These are phyloP conservation scores for Lutjanus erythropterus DNA, from an alignment of 2,113 vertebrate genomes.

Conservation along the genomic window DNA sequence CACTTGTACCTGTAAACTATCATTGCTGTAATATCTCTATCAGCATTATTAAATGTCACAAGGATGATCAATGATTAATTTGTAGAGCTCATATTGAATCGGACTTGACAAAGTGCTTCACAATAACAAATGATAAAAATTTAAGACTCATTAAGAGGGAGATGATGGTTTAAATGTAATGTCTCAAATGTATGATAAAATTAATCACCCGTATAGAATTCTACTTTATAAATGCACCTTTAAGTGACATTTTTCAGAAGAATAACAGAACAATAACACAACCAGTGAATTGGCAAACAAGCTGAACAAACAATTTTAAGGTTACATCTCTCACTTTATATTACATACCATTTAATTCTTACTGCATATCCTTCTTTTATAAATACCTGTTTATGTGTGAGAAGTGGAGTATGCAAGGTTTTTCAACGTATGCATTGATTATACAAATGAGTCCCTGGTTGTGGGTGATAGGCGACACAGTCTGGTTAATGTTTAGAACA, in stretches of 20 bases:
- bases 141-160: neutral
- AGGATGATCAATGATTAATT: neutral
- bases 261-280: neutral
- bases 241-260: neutral
- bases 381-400: neutral
- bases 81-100: neutral
- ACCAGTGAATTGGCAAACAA: neutral
- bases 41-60: neutral
- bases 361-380: neutral
- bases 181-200: neutral
- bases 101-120: neutral
- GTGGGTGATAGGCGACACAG: neutral
- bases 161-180: no score
- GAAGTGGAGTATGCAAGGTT: neutral
- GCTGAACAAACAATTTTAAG: neutral
- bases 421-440: neutral
- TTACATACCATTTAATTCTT: neutral
- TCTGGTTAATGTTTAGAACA: slow-evolving; percentile 2
- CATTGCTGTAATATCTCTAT: neutral
- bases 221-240: neutral
- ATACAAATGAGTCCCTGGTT: neutral
- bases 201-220: neutral
- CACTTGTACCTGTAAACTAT: neutral
- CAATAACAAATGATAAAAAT: neutral
- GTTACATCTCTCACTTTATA: neutral